Conservation (phyloP, 2,113 vertebrate species). For the Lathamus discolor region DNA sequence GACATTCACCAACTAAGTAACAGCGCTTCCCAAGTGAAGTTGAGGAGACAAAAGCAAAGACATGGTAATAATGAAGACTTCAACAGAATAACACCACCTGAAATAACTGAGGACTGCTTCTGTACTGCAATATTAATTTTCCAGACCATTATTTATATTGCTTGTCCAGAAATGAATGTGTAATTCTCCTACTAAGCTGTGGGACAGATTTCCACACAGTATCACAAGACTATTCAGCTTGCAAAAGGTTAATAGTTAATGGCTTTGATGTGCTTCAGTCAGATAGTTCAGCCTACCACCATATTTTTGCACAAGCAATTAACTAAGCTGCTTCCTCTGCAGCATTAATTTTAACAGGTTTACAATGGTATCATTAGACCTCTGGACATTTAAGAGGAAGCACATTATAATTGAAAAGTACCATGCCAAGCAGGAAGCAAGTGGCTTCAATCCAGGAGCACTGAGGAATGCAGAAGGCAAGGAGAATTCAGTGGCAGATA, state of each 20-base stretch:
- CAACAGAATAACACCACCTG: not conserved
- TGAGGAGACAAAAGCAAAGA: not conserved
- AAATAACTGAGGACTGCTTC: not conserved
- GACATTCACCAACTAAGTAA: not conserved
- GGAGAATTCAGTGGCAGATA: constrained; percentile 29
- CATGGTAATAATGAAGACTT: not conserved
- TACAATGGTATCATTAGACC: constrained; percentile 59
- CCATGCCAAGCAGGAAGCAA: constrained; percentile 49
- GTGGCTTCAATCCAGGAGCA: constrained; percentile 45
- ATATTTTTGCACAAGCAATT: constrained; percentile 49
- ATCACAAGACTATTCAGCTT: not conserved
- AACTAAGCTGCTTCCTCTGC: constrained; percentile 52
- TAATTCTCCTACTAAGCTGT: not conserved
- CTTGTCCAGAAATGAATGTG: not conserved
- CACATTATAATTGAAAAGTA: constrained; percentile 15
- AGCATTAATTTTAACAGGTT: constrained; percentile 68
- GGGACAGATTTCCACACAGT: not conserved
- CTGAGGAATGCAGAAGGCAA: constrained; percentile 46
- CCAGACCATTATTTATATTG: not conserved
- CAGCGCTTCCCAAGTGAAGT: not conserved
- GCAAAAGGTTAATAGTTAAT: constrained; percentile 9
- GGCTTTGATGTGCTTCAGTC: not conserved
- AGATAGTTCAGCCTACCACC: constrained; percentile 6
- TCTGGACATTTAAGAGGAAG: constrained; percentile 58
- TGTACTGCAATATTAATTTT: not conserved